Evolutionary conservation across 2,113 vertebrate species (phyloP).

Genomic region (Alectura lathami): DNA sequence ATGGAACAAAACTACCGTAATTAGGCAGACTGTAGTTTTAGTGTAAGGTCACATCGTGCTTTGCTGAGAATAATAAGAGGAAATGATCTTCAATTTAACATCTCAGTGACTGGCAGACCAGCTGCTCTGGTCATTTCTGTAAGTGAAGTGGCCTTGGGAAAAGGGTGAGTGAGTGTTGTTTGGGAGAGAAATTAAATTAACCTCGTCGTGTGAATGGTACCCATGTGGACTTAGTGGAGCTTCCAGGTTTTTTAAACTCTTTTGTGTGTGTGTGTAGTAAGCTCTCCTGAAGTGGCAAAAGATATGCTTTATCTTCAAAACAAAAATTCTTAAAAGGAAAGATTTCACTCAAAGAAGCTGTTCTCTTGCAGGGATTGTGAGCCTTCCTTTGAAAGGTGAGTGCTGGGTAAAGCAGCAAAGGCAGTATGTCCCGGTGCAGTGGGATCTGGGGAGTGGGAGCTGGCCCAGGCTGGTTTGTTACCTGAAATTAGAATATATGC

Average conservation of each 20-base stretch:
- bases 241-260: background rate
- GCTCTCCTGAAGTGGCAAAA: background rate
- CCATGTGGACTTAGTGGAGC: background rate
- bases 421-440: background rate
- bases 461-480: background rate
- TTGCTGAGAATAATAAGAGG: slow-evolving; percentile 67
- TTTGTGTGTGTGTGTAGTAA: background rate
- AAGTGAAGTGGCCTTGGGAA: slow-evolving; percentile 34
- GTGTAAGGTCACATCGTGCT: slow-evolving; percentile 57
- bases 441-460: background rate
- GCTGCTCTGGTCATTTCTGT: slow-evolving; percentile 59
- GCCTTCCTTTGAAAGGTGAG: background rate
- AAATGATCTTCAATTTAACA: slow-evolving; percentile 71
- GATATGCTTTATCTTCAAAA: background rate
- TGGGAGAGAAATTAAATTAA: slow-evolving; percentile 50
- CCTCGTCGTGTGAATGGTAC: background rate
- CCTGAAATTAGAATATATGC: background rate
- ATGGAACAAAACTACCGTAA: slow-evolving; percentile 61
- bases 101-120: slow-evolving; percentile 41
- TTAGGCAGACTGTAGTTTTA: slow-evolving; percentile 54
- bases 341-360: background rate
- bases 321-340: background rate
- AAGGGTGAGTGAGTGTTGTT: background rate
- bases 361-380: background rate
- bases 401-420: background rate